Conservation (phyloP, 2,888 invertebrate genomes). For the Bellardia bayeri region DNA sequence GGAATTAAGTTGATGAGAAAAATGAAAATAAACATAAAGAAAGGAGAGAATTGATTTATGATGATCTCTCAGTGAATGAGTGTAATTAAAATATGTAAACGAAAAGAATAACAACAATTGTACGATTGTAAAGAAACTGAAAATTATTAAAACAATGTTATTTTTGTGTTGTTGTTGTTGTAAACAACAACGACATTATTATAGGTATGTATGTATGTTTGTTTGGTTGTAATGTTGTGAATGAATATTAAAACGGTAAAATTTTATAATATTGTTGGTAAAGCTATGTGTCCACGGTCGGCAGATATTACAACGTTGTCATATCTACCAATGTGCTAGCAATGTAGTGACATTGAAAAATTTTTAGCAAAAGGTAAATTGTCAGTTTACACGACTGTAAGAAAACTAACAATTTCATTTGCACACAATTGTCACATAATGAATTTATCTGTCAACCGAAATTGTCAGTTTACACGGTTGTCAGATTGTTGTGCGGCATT, state of each 20-base stretch:
- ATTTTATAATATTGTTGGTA: too few species aligned
- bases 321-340: too few species aligned
- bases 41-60: slow-evolving; percentile 8
- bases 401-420: too few species aligned
- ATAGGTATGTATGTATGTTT: background rate
- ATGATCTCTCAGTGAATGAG: slow-evolving; percentile 23
- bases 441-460: too few species aligned
- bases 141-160: slow-evolving; percentile 22
- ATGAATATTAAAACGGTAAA: slow-evolving; percentile 2
- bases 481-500: too few species aligned
- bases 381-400: too few species aligned
- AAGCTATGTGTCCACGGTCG: too few species aligned
- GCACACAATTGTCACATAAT: too few species aligned
- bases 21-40: background rate
- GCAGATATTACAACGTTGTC: too few species aligned
- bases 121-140: slow-evolving; percentile 29
- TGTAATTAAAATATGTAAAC: slow-evolving; percentile 5
- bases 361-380: too few species aligned
- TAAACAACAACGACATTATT: slow-evolving; percentile 8
- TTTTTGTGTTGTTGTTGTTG: background rate
- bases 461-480: too few species aligned
- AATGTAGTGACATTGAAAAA: too few species aligned
- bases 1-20: slow-evolving; percentile 29
- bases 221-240: slow-evolving; percentile 21
- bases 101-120: background rate